phyloP scores from a whole-genome alignment of 2,888 invertebrate genomes.

The Noctua janthina region DNA sequence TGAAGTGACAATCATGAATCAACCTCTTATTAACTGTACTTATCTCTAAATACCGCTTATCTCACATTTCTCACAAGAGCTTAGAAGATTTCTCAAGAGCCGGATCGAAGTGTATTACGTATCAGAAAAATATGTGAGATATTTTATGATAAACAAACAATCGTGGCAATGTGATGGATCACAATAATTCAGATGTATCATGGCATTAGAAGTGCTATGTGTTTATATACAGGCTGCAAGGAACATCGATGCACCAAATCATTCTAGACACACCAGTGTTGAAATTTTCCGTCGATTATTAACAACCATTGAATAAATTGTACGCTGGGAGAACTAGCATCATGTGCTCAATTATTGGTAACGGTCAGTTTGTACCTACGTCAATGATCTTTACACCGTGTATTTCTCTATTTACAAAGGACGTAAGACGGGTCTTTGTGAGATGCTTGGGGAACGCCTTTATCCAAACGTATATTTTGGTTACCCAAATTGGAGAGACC shows the following conservation, averaged over 20 bases:
- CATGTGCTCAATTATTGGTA: not conserved
- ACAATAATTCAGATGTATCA: slow-evolving; percentile 2
- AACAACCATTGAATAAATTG: not conserved
- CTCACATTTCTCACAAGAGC: slow-evolving; percentile 27
- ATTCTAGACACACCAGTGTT: not conserved
- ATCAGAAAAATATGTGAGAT: slow-evolving; percentile 8
- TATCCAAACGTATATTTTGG: not conserved
- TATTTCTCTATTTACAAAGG: not conserved
- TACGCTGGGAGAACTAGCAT: not conserved
- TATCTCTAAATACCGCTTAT: slow-evolving; percentile 30
- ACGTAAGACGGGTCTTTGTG: not conserved
- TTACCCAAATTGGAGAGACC: not conserved
- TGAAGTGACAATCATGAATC: not conserved
- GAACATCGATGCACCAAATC: not conserved
- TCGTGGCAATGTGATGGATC: not conserved
- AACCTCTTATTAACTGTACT: not conserved
- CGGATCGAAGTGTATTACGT: not conserved
- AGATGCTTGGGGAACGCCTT: not conserved
- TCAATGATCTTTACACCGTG: not conserved
- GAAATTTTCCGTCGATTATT: not conserved
- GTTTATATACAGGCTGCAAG: not conserved
- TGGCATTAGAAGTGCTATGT: not conserved
- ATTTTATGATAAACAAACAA: slow-evolving; percentile 1
- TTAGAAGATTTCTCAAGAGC: slow-evolving; percentile 23
- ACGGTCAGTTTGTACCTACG: not conserved